Percentiles rank a stretch among this genome's conserved stretches.
phyloP scores from a whole-genome alignment of 1,140 invertebrate genomes.

The Lepidostoma basale region DNA sequence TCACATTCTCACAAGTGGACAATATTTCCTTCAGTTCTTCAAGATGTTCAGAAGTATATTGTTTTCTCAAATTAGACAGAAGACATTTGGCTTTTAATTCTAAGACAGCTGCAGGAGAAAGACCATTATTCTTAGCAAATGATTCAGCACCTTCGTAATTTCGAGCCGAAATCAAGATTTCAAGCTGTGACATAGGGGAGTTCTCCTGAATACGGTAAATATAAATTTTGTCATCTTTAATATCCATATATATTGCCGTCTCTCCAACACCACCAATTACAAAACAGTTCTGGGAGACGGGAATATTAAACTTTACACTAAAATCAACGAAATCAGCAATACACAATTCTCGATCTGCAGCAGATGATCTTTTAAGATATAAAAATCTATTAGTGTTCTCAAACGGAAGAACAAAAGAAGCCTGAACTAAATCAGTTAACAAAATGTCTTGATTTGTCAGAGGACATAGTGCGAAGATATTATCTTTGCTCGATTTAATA shows the following conservation, averaged over 20 bases:
- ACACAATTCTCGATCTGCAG: conserved; percentile 13
- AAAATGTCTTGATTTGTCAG: conserved; percentile 32
- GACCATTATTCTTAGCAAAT: conserved; percentile 37
- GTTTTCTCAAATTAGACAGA: conserved; percentile 34
- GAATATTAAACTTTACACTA: conserved; percentile 21
- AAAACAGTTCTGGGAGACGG: conserved; percentile 32
- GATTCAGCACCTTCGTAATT: conserved; percentile 43
- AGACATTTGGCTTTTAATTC: conserved; percentile 43
- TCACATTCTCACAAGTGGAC: conserved; percentile 27
- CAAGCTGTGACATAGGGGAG: conserved; percentile 40
- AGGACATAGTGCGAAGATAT: conserved; percentile 35
- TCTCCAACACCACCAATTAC: conserved; percentile 38
- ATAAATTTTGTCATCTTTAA: conserved; percentile 34
- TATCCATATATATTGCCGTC: conserved; percentile 36
- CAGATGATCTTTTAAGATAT: conserved; percentile 1
- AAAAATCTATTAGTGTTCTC: conserved; percentile 38
- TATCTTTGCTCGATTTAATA: conserved; percentile 16
- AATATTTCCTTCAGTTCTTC: conserved; percentile 39
- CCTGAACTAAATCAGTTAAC: conserved; percentile 1
- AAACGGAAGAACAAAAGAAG: conserved; percentile 27
- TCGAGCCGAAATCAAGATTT: conserved; percentile 36
- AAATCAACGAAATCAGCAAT: conserved; percentile 26
- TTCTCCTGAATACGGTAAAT: conserved; percentile 41
- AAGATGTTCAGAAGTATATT: conserved; percentile 22
- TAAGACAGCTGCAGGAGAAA: conserved; percentile 38